Conservation (phyloP, 2,888 invertebrate genomes). For the Brassicogethes aeneus region DNA sequence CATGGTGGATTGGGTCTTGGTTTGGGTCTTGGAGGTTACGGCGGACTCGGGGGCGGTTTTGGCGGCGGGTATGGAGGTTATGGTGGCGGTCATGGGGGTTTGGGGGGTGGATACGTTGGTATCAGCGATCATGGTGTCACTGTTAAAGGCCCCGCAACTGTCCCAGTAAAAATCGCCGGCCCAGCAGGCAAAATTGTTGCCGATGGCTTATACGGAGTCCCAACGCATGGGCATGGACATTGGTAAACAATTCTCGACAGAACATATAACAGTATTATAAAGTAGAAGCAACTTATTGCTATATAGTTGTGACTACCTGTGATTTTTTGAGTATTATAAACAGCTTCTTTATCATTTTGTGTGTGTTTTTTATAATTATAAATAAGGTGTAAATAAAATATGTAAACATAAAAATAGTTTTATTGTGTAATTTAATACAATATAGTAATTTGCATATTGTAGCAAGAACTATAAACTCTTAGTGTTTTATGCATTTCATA, state of each 20-base stretch:
- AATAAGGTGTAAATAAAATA: too few species aligned
- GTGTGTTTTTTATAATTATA: too few species aligned
- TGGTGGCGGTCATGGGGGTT: slow-evolving; percentile 8
- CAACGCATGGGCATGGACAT: slow-evolving; percentile 26
- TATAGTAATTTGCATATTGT: too few species aligned
- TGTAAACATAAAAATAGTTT: too few species aligned
- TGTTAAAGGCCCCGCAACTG: slow-evolving; percentile 27
- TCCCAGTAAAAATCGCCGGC: slow-evolving; percentile 28
- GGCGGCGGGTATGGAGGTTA: slow-evolving; percentile 9
- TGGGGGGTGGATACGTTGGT: slow-evolving; percentile 7
- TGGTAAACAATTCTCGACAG: too few species aligned
- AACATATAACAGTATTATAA: too few species aligned
- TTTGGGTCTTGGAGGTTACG: slow-evolving; percentile 9
- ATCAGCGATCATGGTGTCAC: slow-evolving; percentile 15
- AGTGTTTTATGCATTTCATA: too few species aligned
- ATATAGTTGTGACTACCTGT: too few species aligned
- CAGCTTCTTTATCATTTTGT: too few species aligned
- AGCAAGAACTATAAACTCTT: too few species aligned
- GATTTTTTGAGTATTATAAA: background rate
- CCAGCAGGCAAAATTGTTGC: slow-evolving; percentile 30
- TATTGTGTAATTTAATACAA: too few species aligned
- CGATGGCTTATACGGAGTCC: slow-evolving; percentile 35
- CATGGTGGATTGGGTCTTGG: slow-evolving; percentile 4
- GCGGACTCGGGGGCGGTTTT: slow-evolving; percentile 5
- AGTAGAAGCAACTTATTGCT: too few species aligned